Conservation (phyloP, 2,888 invertebrate genomes). For the Lepidocyrtoides sp. region DNA sequence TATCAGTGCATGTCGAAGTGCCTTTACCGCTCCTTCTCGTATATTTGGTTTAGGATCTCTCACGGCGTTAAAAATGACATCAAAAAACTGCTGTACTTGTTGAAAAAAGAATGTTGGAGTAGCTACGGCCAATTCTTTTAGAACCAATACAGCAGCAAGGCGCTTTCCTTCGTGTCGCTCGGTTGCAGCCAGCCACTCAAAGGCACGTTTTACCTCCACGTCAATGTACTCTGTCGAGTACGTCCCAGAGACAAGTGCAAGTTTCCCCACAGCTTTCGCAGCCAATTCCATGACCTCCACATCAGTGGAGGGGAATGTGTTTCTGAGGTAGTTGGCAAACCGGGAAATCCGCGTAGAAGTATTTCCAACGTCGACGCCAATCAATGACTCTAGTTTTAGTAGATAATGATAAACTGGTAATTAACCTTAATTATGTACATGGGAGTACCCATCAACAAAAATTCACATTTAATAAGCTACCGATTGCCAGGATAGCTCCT, state of each 20-base stretch:
- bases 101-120: conserved; percentile 99
- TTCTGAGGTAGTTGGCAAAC: conserved; percentile 97
- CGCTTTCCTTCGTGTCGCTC: conserved; percentile 96
- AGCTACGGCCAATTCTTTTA: conserved; percentile 97
- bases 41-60: conserved; percentile 97
- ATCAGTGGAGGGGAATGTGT: conserved; percentile 96
- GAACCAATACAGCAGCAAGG: conserved; percentile 96
- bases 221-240: conserved; percentile 99
- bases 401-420: too few relatives aligned
- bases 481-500: conserved; percentile 97
- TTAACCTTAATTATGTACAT: too few relatives aligned
- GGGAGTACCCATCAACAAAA: too few relatives aligned
- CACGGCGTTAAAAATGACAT: conserved; percentile 96
- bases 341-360: conserved; percentile 95
- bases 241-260: conserved; percentile 96
- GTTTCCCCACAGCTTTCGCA: conserved; percentile 97
- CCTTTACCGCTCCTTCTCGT: conserved; percentile 97
- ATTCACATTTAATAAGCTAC: too few relatives aligned
- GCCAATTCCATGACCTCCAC: conserved; percentile 98
- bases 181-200: conserved; percentile 95
- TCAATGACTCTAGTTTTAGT: conserved; percentile 95
- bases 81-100: conserved; percentile 97
- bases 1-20: conserved; percentile 97
- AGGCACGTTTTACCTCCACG: conserved; percentile 97
- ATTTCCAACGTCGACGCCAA: conserved; percentile 97